Conservation (phyloP, 2,888 invertebrate genomes). For the Choristoneura rosaceana region DNA sequence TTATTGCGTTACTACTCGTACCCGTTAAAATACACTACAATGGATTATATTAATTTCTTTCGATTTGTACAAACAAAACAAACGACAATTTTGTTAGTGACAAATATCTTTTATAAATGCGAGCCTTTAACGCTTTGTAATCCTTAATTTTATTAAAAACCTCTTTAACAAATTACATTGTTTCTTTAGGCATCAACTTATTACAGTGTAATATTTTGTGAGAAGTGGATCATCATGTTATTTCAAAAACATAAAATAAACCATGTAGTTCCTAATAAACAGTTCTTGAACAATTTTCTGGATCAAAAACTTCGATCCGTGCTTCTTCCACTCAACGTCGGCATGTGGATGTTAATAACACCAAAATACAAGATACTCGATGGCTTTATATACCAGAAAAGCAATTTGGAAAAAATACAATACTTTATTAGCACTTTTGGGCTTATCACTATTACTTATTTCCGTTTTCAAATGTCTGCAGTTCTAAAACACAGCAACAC, state of each 20-base stretch:
- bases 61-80: no score
- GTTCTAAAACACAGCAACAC: background rate
- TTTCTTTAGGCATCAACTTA: background rate
- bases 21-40: no score
- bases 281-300: background rate
- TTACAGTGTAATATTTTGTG: background rate
- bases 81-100: no score
- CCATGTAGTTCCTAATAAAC: background rate
- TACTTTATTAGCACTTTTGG: background rate
- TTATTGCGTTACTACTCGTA: no score
- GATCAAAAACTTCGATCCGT: background rate
- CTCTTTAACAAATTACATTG: no score
- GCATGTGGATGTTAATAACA: background rate
- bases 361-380: background rate
- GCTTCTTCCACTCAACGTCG: background rate
- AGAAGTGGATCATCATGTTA: background rate
- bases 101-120: no score
- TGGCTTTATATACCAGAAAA: background rate
- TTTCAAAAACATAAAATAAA: background rate
- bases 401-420: background rate
- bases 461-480: background rate
- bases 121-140: no score
- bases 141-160: no score
- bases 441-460: background rate
- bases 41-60: no score